Conservation (phyloP, 1,140 invertebrate genomes). For the Physella acuta region DNA sequence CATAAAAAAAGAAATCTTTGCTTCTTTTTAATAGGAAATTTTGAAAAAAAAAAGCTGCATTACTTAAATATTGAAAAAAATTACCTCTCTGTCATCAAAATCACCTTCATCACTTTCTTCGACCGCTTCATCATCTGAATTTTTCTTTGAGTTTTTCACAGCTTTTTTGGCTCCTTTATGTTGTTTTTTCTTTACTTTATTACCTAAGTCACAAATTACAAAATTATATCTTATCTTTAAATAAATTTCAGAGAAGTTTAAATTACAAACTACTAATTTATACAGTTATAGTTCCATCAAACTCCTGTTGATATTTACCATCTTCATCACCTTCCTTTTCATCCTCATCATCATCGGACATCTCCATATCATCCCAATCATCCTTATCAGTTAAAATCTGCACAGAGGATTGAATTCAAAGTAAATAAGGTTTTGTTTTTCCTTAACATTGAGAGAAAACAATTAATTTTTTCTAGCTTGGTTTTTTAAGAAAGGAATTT, state of each 20-base stretch:
- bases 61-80: neutral
- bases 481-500: too few relatives aligned
- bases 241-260: neutral
- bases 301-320: neutral
- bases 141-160: slow-evolving; percentile 78
- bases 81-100: slow-evolving; percentile 82
- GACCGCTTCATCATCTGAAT: slow-evolving; percentile 77
- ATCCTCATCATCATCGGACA: slow-evolving; percentile 27
- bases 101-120: slow-evolving; percentile 97
- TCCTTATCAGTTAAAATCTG: slow-evolving; percentile 23
- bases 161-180: slow-evolving; percentile 56
- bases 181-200: slow-evolving; percentile 40
- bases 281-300: neutral
- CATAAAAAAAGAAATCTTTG: too few relatives aligned
- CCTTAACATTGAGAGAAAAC: too few relatives aligned
- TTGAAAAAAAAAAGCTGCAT: too few relatives aligned
- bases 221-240: neutral
- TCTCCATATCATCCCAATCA: slow-evolving; percentile 21
- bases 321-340: slow-evolving; percentile 16
- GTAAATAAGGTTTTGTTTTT: too few relatives aligned
- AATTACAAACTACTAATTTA: neutral
- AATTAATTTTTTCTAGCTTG: too few relatives aligned
- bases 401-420: too few relatives aligned
- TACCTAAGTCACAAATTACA: neutral
- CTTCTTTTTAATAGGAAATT: too few relatives aligned